These are phyloP conservation scores for Tympanoctomys barrerae DNA, from an alignment of 2,797 vertebrate species.

Conservation along the genomic window DNA sequence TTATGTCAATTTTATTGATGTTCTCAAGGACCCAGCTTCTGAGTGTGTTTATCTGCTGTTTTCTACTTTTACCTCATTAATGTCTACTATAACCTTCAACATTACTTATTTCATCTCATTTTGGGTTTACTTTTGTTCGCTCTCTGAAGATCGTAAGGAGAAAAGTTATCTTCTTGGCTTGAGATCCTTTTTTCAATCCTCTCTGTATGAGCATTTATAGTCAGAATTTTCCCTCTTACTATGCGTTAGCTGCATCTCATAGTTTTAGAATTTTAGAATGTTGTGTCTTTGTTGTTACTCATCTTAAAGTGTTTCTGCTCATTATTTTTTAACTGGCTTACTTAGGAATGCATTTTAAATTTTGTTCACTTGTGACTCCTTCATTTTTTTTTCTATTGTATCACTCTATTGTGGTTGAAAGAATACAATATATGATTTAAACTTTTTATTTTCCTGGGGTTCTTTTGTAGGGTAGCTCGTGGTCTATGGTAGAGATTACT, in stretches of 20 bases:
- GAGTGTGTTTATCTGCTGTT: neutral
- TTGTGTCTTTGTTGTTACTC: neutral
- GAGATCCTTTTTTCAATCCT: neutral
- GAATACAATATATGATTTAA: neutral
- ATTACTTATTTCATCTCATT: neutral
- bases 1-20: neutral
- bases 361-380: neutral
- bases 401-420: neutral
- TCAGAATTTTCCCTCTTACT: neutral
- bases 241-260: neutral
- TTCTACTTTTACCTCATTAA: neutral
- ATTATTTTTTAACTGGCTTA: neutral
- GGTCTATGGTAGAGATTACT: neutral
- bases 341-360: neutral
- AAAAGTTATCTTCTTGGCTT: neutral
- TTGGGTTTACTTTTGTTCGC: neutral
- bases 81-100: neutral
- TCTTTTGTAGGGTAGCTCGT: neutral
- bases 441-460: neutral
- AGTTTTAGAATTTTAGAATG: neutral
- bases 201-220: neutral
- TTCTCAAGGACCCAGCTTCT: neutral
- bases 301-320: neutral
- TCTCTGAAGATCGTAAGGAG: neutral
- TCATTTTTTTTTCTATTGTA: neutral